These are phyloP conservation scores for Cololabis saira DNA, from an alignment of 2,113 vertebrate species.

Conservation along the genomic window DNA sequence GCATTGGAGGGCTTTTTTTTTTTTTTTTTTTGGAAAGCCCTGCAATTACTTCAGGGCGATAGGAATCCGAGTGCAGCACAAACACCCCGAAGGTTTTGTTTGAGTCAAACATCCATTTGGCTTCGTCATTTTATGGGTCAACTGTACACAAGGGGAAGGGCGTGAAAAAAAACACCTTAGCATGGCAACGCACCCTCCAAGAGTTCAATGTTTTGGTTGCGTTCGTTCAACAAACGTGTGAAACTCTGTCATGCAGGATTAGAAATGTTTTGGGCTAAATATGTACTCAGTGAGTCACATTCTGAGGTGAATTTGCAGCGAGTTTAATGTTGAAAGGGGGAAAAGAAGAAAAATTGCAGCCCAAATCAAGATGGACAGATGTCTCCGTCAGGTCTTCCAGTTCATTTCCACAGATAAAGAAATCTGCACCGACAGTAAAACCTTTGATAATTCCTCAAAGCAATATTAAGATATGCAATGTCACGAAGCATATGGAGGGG, in stretches of 20 bases:
- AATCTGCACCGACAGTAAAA: slow-evolving; percentile 28
- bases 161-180: slow-evolving; percentile 57
- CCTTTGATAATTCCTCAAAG: slow-evolving; percentile 23
- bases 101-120: slow-evolving; percentile 70
- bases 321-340: slow-evolving; percentile 27
- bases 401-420: slow-evolving; percentile 36
- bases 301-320: slow-evolving; percentile 28
- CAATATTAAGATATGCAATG: slow-evolving; percentile 25
- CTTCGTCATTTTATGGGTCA: slow-evolving; percentile 64
- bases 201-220: slow-evolving; percentile 17
- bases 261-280: neutral
- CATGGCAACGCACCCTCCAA: slow-evolving; percentile 28
- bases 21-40: slow-evolving; percentile 28
- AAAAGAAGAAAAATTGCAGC: slow-evolving; percentile 16
- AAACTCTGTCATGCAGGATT: slow-evolving; percentile 26
- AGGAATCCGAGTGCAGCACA: slow-evolving; percentile 31
- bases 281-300: slow-evolving; percentile 2
- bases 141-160: slow-evolving; percentile 47
- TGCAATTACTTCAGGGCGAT: slow-evolving; percentile 35
- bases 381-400: slow-evolving; percentile 15
- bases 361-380: slow-evolving; percentile 19
- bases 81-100: slow-evolving; percentile 64
- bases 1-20: slow-evolving; percentile 21
- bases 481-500: slow-evolving; percentile 6
- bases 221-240: slow-evolving; percentile 8